A percentile compares a stretch with the other conserved stretches of the same genome.
Conservation (phyloP, 2,113 vertebrate genomes). For the Alosa alosa region DNA sequence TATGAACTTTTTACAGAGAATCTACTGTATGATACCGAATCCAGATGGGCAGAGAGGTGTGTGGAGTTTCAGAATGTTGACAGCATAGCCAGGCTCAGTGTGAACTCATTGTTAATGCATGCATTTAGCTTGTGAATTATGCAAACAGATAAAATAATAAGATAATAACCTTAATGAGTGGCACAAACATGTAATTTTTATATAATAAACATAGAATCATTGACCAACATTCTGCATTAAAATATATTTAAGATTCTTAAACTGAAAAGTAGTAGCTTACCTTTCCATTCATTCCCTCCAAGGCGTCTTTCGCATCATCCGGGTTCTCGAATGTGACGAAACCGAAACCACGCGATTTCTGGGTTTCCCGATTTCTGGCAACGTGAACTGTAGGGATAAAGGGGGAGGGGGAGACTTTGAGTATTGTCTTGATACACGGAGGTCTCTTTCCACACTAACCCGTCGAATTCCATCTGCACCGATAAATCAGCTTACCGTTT, state of each 20-base stretch:
- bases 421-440: neutral
- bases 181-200: too few species aligned
- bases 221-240: neutral
- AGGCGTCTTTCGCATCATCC: slow-evolving; percentile 92
- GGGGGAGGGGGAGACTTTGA: neutral
- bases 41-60: too few species aligned
- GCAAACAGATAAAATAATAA: too few species aligned
- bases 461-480: neutral
- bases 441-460: neutral
- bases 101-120: too few species aligned
- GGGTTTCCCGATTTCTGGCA: slow-evolving; percentile 92
- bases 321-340: slow-evolving; percentile 95
- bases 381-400: slow-evolving; percentile 79
- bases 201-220: too few species aligned
- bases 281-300: slow-evolving; percentile 97
- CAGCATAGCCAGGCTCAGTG: too few species aligned
- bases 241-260: neutral
- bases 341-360: slow-evolving; percentile 90
- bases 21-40: too few species aligned
- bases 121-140: too few species aligned
- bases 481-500: slow-evolving; percentile 74
- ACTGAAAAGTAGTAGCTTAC: slow-evolving; percentile 56
- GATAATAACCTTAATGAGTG: too few species aligned
- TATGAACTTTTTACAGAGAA: too few species aligned
- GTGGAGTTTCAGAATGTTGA: too few species aligned